phyloP scores from a whole-genome alignment of 2,888 invertebrate genomes.

The Ischnus inquisitorius region DNA sequence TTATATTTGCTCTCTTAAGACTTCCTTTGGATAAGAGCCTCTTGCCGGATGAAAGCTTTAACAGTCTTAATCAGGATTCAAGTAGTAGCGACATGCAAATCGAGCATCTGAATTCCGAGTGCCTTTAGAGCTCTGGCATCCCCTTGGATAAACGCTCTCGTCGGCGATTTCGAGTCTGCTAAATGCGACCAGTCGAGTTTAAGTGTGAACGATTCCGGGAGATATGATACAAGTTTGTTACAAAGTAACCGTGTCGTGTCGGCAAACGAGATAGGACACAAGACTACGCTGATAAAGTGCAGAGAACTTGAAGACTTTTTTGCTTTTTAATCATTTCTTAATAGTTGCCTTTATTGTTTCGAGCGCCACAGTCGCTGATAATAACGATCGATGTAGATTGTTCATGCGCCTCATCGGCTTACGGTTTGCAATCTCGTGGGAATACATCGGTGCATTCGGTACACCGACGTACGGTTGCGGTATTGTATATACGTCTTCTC shows the following conservation, averaged over 20 bases:
- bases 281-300: not conserved
- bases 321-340: not conserved
- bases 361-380: slow-evolving; percentile 12
- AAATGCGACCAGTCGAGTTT: not conserved
- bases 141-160: not conserved
- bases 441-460: slow-evolving; percentile 11
- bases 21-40: not conserved
- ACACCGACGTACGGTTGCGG: not conserved
- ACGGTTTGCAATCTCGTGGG: not conserved
- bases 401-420: not conserved
- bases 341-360: not conserved
- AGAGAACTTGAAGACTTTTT: not conserved
- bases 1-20: not conserved
- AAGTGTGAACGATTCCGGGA: slow-evolving; percentile 11
- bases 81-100: not conserved
- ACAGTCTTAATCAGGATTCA: not conserved
- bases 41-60: not conserved
- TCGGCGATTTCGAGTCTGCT: not conserved
- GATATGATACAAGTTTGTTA: not conserved
- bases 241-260: slow-evolving; percentile 7
- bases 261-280: slow-evolving; percentile 1
- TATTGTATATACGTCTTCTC: not conserved
- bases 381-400: slow-evolving; percentile 25
- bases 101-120: not conserved
- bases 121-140: not conserved